A percentile compares a stretch with the other conserved stretches of the same genome.
Conservation (phyloP, 2,888 invertebrate genomes). For the Sipha maydis region DNA sequence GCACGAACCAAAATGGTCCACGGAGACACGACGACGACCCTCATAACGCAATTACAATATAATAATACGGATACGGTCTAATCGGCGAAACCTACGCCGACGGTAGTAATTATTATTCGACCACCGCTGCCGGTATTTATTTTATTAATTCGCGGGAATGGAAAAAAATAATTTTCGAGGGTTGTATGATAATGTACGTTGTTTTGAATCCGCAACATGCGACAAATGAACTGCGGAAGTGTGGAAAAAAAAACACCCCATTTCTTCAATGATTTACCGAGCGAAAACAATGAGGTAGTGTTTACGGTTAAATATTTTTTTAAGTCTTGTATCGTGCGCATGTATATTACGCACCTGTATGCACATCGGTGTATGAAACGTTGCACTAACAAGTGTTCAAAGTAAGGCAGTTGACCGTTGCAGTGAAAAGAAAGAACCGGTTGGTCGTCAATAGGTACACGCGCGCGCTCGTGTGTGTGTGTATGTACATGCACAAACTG, state of each 20-base stretch:
- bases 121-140: neutral
- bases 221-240: neutral
- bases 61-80: neutral
- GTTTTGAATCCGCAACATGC: neutral
- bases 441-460: neutral
- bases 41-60: slow-evolving; percentile 40
- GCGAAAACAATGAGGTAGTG: neutral
- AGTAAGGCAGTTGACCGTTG: neutral
- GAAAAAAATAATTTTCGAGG: neutral
- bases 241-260: neutral
- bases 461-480: no score
- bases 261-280: neutral
- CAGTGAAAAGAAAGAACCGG: neutral
- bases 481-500: no score
- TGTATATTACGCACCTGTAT: neutral
- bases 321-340: neutral
- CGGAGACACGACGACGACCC: slow-evolving; percentile 53
- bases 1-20: slow-evolving; percentile 36
- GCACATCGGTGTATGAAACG: neutral
- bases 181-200: neutral
- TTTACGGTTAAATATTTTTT: neutral
- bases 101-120: neutral
- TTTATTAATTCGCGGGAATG: neutral
- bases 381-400: neutral
- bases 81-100: neutral